These are phyloP conservation scores for Notarius quadriscutis DNA, from an alignment of 2,113 vertebrate species.

Conservation along the genomic window DNA sequence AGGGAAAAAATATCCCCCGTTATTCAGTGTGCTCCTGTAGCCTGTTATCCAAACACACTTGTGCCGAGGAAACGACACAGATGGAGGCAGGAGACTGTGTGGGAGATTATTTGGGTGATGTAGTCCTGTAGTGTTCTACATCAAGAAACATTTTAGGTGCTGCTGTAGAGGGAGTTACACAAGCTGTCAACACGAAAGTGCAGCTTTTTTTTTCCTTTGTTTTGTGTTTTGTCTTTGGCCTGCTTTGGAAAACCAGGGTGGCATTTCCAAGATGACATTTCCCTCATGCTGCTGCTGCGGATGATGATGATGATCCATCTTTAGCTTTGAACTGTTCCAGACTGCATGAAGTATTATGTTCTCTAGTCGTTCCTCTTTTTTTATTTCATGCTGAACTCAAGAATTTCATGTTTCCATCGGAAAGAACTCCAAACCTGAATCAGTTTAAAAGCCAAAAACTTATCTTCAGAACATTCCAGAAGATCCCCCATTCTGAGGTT, in stretches of 20 bases:
- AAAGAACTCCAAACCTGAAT: neutral
- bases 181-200: neutral
- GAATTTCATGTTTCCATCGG: neutral
- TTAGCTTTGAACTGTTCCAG: neutral
- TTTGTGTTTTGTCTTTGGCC: neutral
- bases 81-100: neutral
- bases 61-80: neutral
- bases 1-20: neutral
- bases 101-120: neutral
- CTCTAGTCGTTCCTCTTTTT: neutral
- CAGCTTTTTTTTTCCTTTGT: neutral
- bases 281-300: neutral
- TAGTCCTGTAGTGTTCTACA: neutral
- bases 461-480: too few relatives aligned
- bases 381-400: neutral
- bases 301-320: neutral
- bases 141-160: neutral
- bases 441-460: too few relatives aligned
- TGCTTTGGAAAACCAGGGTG: neutral
- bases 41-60: conserved; percentile 23
- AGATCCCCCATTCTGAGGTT: too few relatives aligned
- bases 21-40: conserved; percentile 28
- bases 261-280: neutral
- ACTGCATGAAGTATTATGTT: neutral
- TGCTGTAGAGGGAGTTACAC: neutral